phyloP scores from a whole-genome alignment of 2,797 vertebrate genomes.

The Trematocara caparti region DNA sequence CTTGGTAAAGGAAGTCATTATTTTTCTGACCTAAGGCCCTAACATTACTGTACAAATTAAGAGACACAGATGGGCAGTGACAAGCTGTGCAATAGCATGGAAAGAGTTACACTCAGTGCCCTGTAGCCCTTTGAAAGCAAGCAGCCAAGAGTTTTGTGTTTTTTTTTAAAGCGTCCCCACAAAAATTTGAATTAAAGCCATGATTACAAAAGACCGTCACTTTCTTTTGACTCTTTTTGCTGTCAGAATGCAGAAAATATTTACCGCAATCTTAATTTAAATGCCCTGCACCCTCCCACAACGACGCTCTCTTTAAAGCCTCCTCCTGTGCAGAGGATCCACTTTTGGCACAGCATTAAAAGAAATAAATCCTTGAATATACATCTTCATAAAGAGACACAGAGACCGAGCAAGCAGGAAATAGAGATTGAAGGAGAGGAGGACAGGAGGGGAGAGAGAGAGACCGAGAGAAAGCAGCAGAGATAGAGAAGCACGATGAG shows the following conservation, averaged over 20 bases:
- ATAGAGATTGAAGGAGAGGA: conserved; percentile 7
- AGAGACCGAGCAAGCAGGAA: neutral
- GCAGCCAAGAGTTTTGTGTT: neutral
- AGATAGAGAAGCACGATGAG: conserved; percentile 2
- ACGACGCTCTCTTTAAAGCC: conserved; percentile 3
- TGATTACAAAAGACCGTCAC: neutral
- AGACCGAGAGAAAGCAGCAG: neutral
- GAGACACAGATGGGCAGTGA: conserved; percentile 9
- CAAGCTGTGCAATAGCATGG: neutral
- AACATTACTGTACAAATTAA: conserved; percentile 7
- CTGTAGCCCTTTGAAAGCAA: neutral
- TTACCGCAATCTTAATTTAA: conserved; percentile 26
- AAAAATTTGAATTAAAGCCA: neutral
- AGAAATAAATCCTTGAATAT: conserved; percentile 49
- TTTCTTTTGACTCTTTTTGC: neutral
- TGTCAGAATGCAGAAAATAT: conserved; percentile 48
- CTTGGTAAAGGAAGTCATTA: conserved; percentile 15
- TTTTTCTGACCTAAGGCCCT: conserved; percentile 28
- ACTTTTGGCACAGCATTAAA: conserved; percentile 51
- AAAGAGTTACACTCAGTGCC: neutral
- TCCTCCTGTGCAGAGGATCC: conserved; percentile 24
- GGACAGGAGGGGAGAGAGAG: neutral
- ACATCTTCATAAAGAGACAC: conserved; percentile 35
- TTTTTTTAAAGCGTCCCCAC: neutral
- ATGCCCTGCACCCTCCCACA: conserved; percentile 21